Base-by-base conservation (phyloP, 92 coral and sea anemone species). In the Porites rus region DNA sequence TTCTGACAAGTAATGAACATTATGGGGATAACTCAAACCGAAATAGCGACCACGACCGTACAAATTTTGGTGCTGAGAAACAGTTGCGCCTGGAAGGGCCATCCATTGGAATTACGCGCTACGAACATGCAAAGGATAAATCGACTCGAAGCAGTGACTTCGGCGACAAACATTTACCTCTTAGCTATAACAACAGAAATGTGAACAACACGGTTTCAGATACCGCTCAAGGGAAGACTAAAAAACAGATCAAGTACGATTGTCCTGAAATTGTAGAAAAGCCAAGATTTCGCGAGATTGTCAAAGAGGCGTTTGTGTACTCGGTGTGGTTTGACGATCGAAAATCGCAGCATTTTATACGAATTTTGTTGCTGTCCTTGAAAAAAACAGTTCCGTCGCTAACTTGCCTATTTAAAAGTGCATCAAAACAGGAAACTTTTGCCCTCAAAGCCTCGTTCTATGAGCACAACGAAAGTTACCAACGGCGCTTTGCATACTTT, bases 401-500 rank as follows among this genome's bases (percentile, higher is more conserved):
- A 8, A 53, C 38, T 19, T 78, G 82, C 52, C 82, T 25, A 7
- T 78, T 78, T 14, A 28, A 43, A 19, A 51, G 74, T 24, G n/a
- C 43, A 62, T 46, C 72, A 20, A 66, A 64, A 79, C 72, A 46
- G 65, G 28, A 25, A 6, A 19, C 74, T 8, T 20, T 65, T 5
- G 46, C 67, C 10, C 51, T 72, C 46, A n/a, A 13, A 7, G 63
- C 50, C 14, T 64, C 59, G 10, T 64, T n/a, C 51, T 79, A 79
- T 79, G 72, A 43, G 12, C 83, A 79, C 46, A 79, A 64, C 59
- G 83, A 79, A 22, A 79, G 65, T 51, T 54, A 79, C 60, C 3
- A 31, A 16, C 59, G 25, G 69, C 80, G 43, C 3, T 76, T 81
- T 87, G 93, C 91, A 11, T 84, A 88, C 50, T 87, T 59, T 64